Percentiles rank a stretch among this genome's conserved stretches.
Evolutionary conservation across 2,113 vertebrate species (phyloP).

Genomic region (Origma solitaria): DNA sequence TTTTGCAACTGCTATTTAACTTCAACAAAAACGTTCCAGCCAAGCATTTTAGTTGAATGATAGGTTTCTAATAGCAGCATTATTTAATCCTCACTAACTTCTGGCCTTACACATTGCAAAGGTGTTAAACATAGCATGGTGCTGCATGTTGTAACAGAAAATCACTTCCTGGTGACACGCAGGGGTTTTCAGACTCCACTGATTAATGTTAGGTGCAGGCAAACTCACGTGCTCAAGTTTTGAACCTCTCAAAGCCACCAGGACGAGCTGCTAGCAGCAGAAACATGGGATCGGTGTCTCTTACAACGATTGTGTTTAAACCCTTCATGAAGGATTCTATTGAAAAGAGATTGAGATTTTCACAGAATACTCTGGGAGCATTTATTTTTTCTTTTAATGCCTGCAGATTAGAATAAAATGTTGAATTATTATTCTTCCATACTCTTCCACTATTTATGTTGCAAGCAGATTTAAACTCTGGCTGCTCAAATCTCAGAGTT

Average conservation of each 20-base stretch:
- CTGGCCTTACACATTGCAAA: background rate
- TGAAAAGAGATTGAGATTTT: background rate
- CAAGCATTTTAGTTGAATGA: background rate
- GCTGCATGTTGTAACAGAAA: rapidly evolving
- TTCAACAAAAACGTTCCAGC: background rate
- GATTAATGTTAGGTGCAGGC: background rate
- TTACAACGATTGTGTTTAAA: background rate
- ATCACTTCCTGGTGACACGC: background rate
- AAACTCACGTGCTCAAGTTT: background rate
- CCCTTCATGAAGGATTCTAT: background rate
- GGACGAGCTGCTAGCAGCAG: background rate
- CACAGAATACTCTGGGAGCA: background rate
- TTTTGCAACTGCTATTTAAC: background rate
- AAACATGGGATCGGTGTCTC: background rate
- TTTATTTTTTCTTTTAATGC: background rate
- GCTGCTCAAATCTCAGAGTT: background rate
- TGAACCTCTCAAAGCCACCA: background rate
- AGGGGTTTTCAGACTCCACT: background rate
- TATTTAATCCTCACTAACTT: background rate
- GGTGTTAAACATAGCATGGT: background rate
- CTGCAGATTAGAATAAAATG: background rate
- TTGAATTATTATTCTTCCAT: background rate
- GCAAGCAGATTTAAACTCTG: background rate
- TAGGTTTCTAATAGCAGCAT: background rate
- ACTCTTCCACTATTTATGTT: background rate